phyloP scores from a whole-genome alignment of 1,140 invertebrate genomes.

The Heterodera schachtii region DNA sequence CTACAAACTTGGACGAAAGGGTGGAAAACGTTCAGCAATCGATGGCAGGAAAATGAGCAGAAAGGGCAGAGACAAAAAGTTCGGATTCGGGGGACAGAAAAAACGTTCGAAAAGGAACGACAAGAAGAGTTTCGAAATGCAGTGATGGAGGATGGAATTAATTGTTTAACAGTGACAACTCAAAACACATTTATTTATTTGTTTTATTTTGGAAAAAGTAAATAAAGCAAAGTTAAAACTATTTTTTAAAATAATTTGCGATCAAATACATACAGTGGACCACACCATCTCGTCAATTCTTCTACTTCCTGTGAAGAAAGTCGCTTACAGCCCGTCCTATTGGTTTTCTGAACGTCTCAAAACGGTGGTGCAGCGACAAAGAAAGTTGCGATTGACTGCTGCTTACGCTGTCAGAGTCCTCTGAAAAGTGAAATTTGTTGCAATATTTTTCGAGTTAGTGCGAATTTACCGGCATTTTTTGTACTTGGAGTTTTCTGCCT shows the following conservation, averaged over 20 bases:
- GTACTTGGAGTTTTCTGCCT: background rate
- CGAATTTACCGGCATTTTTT: background rate
- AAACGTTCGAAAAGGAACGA: constrained; percentile 85
- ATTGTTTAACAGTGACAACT: background rate
- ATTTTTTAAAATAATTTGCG: too few relatives aligned
- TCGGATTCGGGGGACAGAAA: constrained; percentile 94
- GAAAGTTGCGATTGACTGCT: constrained; percentile 20
- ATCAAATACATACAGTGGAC: too few relatives aligned
- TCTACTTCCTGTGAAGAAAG: constrained; percentile 13
- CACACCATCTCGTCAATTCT: background rate
- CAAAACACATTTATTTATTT: too few relatives aligned
- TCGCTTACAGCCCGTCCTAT: constrained; percentile 13
- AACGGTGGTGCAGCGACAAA: background rate
- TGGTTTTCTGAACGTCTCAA: constrained; percentile 10
- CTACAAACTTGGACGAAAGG: too few relatives aligned
- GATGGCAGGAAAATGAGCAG: constrained; percentile 51
- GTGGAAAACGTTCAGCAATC: background rate
- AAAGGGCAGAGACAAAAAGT: constrained; percentile 77
- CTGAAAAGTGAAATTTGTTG: background rate
- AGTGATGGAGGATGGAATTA: background rate
- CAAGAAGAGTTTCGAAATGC: constrained; percentile 71
- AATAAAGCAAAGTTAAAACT: too few relatives aligned
- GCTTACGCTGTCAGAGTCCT: constrained; percentile 3
- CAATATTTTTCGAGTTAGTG: too few relatives aligned
- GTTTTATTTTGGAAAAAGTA: too few relatives aligned